A percentile compares a stretch with the other conserved stretches of the same genome.
phyloP scores from a whole-genome alignment of 2,797 vertebrate genomes.

The Siniperca obscura region DNA sequence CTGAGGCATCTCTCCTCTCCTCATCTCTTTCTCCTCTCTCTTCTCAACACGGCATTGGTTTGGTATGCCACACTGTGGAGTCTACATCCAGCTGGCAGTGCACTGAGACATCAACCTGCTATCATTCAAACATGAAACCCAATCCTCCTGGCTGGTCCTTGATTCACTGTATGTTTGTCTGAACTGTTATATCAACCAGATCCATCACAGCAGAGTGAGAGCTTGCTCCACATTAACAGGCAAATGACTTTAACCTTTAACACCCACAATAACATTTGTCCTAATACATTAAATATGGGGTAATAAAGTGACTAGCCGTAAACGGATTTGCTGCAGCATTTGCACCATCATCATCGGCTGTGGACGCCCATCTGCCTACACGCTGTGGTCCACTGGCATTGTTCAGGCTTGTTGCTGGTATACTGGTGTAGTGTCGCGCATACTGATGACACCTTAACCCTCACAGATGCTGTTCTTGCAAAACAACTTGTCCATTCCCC shows the following conservation, averaged over 20 bases:
- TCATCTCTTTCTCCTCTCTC: slow-evolving; percentile 1
- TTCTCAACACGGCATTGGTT: background rate
- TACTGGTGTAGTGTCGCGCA: slow-evolving; percentile 26
- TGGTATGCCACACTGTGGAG: background rate
- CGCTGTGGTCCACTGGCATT: slow-evolving; percentile 36
- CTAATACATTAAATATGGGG: slow-evolving; percentile 5
- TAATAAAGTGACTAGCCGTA: background rate
- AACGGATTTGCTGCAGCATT: slow-evolving; percentile 5
- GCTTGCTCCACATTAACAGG: slow-evolving; percentile 27
- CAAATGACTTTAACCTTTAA: slow-evolving; percentile 44
- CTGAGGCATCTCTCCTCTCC: slow-evolving; percentile 38
- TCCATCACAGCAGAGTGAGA: slow-evolving; percentile 17
- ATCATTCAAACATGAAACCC: slow-evolving; percentile 20
- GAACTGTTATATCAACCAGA: background rate
- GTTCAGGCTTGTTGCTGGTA: slow-evolving; percentile 42
- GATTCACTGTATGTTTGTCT: background rate
- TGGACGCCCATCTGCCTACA: slow-evolving; percentile 41
- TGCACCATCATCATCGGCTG: background rate
- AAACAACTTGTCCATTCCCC: slow-evolving; percentile 18
- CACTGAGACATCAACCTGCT: slow-evolving; percentile 27
- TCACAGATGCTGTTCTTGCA: slow-evolving; percentile 55
- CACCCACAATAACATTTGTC: slow-evolving; percentile 21
- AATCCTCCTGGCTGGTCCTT: slow-evolving; percentile 7
- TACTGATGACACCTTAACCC: slow-evolving; percentile 52
- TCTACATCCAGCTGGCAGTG: slow-evolving; percentile 32